phyloP scores from a whole-genome alignment of 2,888 invertebrate genomes.

The Tryphoninae sp. region DNA sequence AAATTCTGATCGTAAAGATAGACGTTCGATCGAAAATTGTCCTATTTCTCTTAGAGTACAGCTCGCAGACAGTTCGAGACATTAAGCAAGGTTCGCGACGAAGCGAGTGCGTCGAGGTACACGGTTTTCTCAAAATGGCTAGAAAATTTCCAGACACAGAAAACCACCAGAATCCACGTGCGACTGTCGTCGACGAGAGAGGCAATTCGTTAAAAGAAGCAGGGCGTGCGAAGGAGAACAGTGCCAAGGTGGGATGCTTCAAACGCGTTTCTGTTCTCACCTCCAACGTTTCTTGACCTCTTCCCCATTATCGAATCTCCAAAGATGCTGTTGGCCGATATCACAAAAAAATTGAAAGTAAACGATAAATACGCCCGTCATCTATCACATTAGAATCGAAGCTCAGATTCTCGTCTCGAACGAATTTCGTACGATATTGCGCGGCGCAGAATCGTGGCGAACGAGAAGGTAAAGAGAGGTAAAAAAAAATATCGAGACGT shows the following conservation, averaged over 20 bases:
- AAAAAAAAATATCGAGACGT: conserved; percentile 44
- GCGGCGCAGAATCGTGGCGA: conserved; percentile 32
- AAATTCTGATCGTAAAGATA: neutral
- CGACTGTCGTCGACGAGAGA: neutral
- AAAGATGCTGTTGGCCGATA: neutral
- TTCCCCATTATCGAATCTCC: conserved; percentile 14
- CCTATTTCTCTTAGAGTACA: neutral
- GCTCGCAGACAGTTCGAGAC: neutral
- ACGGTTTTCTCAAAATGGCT: conserved; percentile 75
- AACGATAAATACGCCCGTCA: neutral
- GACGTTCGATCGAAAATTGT: neutral
- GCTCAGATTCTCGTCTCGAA: neutral
- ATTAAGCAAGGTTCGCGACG: conserved; percentile 35
- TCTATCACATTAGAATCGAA: too few species aligned
- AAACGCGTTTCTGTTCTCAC: neutral
- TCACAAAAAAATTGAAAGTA: neutral
- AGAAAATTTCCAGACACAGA: conserved; percentile 65
- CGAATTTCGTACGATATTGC: neutral
- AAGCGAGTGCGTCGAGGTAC: conserved; percentile 47
- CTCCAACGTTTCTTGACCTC: conserved; percentile 16
- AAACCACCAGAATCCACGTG: conserved; percentile 61
- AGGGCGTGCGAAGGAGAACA: conserved; percentile 66
- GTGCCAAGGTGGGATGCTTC: conserved; percentile 75
- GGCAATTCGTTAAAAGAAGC: conserved; percentile 31
- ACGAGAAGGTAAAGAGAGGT: conserved; percentile 21